These are phyloP conservation scores for Drosophila mercatorum DNA, from an alignment of 2,888 invertebrate species.

Conservation along the genomic window DNA sequence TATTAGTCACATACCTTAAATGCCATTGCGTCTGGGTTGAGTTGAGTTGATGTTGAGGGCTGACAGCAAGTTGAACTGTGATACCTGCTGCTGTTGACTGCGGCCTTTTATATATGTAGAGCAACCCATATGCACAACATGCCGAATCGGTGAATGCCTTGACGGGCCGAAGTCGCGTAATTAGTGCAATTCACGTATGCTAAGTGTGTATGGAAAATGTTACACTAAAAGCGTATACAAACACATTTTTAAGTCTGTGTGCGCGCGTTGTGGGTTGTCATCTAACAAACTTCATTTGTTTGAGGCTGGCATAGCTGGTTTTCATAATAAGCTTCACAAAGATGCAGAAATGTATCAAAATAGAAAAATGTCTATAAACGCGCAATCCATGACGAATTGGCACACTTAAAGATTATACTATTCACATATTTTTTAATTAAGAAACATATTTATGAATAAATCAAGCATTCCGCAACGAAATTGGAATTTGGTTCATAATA, in stretches of 20 bases:
- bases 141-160: slow-evolving; percentile 35
- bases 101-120: slow-evolving; percentile 75
- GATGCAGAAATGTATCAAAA: slow-evolving; percentile 6
- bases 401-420: background rate
- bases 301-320: slow-evolving; percentile 45
- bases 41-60: slow-evolving; percentile 55
- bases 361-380: background rate
- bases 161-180: slow-evolving; percentile 59
- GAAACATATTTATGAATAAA: background rate
- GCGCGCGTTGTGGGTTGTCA: slow-evolving; percentile 57
- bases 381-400: background rate
- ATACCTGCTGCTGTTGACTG: slow-evolving; percentile 47
- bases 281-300: slow-evolving; percentile 54
- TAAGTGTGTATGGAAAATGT: slow-evolving; percentile 63
- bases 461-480: background rate
- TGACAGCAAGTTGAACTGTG: slow-evolving; percentile 62
- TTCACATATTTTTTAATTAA: background rate
- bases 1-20: slow-evolving; percentile 67
- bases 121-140: slow-evolving; percentile 20
- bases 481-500: background rate
- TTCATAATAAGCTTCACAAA: slow-evolving; percentile 17
- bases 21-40: slow-evolving; percentile 58
- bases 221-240: slow-evolving; percentile 48
- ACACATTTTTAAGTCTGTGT: background rate
- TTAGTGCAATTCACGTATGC: slow-evolving; percentile 77